phyloP scores from a whole-genome alignment of 2,113 vertebrate species.

The Melanostigma gelatinosum region DNA sequence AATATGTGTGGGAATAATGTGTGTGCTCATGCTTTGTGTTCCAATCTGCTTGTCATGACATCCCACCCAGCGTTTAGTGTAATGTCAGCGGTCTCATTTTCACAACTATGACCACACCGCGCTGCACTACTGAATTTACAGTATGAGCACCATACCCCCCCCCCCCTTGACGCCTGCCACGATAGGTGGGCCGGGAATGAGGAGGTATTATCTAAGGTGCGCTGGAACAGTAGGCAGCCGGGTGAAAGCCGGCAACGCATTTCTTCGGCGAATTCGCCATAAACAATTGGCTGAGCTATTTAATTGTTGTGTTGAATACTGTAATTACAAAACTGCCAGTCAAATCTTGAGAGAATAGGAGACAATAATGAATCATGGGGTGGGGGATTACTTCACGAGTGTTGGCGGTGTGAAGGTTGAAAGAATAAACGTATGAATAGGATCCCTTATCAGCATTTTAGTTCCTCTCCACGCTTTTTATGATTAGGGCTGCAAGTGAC shows the following conservation, averaged over 20 bases:
- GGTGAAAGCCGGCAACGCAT: slow-evolving; percentile 35
- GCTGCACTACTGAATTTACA: slow-evolving; percentile 22
- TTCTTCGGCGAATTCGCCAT: slow-evolving; percentile 47
- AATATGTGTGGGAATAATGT: slow-evolving; percentile 17
- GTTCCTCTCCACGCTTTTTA: slow-evolving; percentile 58
- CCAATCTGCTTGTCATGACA: slow-evolving; percentile 5
- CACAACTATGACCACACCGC: not conserved
- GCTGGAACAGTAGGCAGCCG: slow-evolving; percentile 47
- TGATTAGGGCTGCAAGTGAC: slow-evolving; percentile 47
- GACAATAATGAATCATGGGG: slow-evolving; percentile 62
- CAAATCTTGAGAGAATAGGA: slow-evolving; percentile 62
- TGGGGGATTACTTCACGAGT: slow-evolving; percentile 33
- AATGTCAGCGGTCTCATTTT: slow-evolving; percentile 36
- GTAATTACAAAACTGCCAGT: slow-evolving; percentile 74
- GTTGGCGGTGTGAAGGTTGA: slow-evolving; percentile 40
- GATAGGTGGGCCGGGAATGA: slow-evolving; percentile 45
- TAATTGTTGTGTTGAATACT: slow-evolving; percentile 71
- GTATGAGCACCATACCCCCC: slow-evolving; percentile 15
- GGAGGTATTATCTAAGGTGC: slow-evolving; percentile 32
- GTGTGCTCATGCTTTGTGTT: slow-evolving; percentile 21
- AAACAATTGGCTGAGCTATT: slow-evolving; percentile 68
- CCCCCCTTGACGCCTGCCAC: slow-evolving; percentile 34
- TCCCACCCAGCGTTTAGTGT: slow-evolving; percentile 18
- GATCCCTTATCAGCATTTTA: slow-evolving; percentile 58
- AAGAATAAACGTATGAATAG: slow-evolving; percentile 60